These are phyloP conservation scores for Beroe forskalii DNA, from an alignment of 37 sponge, comb jelly and placozoan genomes.

Conservation along the genomic window DNA sequence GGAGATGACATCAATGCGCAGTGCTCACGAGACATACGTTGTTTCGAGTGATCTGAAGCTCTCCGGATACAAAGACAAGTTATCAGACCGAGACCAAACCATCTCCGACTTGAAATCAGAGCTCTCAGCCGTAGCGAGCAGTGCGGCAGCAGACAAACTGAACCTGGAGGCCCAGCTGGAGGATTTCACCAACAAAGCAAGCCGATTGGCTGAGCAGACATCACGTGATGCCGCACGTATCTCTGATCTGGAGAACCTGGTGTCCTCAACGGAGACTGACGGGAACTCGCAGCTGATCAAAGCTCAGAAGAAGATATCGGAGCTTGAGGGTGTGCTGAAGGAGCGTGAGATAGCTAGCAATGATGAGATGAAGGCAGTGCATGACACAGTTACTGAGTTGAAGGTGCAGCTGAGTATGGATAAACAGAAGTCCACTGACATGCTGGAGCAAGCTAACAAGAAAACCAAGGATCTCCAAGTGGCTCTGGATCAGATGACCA, in stretches of 20 bases:
- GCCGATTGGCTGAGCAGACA: slow-evolving; percentile 11
- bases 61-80: neutral
- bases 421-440: neutral
- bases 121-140: neutral
- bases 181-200: neutral
- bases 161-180: neutral
- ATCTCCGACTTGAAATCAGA: slow-evolving; percentile 4
- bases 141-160: neutral
- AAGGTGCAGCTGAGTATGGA: slow-evolving; percentile 6
- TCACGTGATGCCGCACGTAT: slow-evolving; percentile 38
- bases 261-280: slow-evolving; percentile 24
- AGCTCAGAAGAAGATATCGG: slow-evolving; percentile 54
- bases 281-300: slow-evolving; percentile 3
- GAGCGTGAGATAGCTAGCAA: slow-evolving; percentile 11
- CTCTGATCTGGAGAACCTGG: slow-evolving; percentile 29
- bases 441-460: slow-evolving; percentile 2
- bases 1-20: neutral
- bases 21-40: neutral
- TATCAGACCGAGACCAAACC: neutral
- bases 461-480: slow-evolving; percentile 14
- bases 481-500: neutral
- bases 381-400: slow-evolving; percentile 16
- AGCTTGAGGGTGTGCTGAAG: slow-evolving; percentile 12
- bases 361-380: neutral
- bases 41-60: neutral